Percentiles rank a stretch among this genome's conserved stretches.
phyloP scores from a whole-genome alignment of 1,140 invertebrate species.

The Ooceraea biroi region DNA sequence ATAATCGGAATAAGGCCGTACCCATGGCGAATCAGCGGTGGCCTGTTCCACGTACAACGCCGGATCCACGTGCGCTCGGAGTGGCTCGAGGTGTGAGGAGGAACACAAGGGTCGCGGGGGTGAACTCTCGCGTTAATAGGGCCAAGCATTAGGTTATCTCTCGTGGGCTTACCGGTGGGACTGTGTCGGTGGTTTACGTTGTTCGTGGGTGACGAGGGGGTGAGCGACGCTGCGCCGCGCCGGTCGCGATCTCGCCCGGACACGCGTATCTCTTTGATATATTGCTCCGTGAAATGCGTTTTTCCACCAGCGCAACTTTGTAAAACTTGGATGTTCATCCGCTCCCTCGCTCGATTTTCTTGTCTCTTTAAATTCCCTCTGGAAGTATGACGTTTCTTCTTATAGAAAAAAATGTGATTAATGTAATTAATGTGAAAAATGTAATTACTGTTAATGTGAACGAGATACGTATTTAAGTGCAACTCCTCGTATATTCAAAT shows the following conservation, averaged over 20 bases:
- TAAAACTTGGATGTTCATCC: slow-evolving; percentile 64
- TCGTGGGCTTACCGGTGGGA: slow-evolving; percentile 38
- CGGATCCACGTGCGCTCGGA: background rate
- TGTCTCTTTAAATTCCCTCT: slow-evolving; percentile 30
- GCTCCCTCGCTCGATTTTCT: slow-evolving; percentile 64
- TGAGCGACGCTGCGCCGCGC: slow-evolving; percentile 56
- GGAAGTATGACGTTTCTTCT: slow-evolving; percentile 51
- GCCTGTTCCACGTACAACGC: slow-evolving; percentile 29
- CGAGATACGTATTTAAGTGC: background rate
- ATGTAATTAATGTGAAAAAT: background rate
- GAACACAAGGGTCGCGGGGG: background rate
- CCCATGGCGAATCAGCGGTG: slow-evolving; percentile 52
- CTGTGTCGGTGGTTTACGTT: slow-evolving; percentile 53
- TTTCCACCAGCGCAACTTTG: slow-evolving; percentile 31
- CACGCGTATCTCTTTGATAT: slow-evolving; percentile 78
- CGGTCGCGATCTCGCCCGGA: slow-evolving; percentile 69
- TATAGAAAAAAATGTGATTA: background rate
- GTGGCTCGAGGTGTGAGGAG: slow-evolving; percentile 10
- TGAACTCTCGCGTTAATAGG: slow-evolving; percentile 75
- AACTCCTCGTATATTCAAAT: background rate
- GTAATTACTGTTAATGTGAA: background rate
- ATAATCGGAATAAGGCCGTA: slow-evolving; percentile 69
- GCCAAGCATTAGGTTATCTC: slow-evolving; percentile 81
- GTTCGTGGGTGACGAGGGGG: slow-evolving; percentile 36
- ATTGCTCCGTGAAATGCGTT: slow-evolving; percentile 68